These are phyloP conservation scores for Calameuta filiformis DNA, from an alignment of 2,888 invertebrate genomes.

Conservation along the genomic window DNA sequence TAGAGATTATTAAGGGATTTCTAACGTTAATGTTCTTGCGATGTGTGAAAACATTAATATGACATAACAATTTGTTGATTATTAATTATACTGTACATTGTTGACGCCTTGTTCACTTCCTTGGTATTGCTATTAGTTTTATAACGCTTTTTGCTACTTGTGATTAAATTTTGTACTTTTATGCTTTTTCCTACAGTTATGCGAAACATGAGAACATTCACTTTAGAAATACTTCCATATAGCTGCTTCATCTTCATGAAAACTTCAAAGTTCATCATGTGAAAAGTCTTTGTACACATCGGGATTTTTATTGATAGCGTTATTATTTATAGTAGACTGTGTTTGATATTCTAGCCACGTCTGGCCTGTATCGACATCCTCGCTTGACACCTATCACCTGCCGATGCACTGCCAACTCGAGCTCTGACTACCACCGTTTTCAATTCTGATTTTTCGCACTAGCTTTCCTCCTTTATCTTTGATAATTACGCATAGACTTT, in stretches of 20 bases:
- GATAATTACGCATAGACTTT: neutral
- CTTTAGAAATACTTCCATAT: neutral
- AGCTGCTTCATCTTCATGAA: neutral
- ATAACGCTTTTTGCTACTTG: neutral
- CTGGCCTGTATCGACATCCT: conserved; percentile 44
- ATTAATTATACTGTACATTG: neutral
- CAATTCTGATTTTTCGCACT: conserved; percentile 25
- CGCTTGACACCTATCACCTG: conserved; percentile 44
- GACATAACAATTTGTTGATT: neutral
- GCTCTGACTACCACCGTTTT: conserved; percentile 35
- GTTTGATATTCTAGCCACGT: conserved; percentile 50
- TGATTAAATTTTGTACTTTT: neutral
- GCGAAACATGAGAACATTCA: neutral
- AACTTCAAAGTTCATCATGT: neutral
- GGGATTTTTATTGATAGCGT: neutral
- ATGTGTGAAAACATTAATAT: neutral
- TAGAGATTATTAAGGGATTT: neutral
- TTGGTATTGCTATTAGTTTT: neutral
- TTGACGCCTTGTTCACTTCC: neutral
- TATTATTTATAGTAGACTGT: conserved; percentile 29
- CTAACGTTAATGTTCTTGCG: neutral
- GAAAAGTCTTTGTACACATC: neutral
- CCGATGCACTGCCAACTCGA: conserved; percentile 42
- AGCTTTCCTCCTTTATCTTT: conserved; percentile 13
- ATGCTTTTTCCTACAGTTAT: neutral